Conservation (phyloP, 2,797 vertebrate species). For the Crenuchus spilurus region DNA sequence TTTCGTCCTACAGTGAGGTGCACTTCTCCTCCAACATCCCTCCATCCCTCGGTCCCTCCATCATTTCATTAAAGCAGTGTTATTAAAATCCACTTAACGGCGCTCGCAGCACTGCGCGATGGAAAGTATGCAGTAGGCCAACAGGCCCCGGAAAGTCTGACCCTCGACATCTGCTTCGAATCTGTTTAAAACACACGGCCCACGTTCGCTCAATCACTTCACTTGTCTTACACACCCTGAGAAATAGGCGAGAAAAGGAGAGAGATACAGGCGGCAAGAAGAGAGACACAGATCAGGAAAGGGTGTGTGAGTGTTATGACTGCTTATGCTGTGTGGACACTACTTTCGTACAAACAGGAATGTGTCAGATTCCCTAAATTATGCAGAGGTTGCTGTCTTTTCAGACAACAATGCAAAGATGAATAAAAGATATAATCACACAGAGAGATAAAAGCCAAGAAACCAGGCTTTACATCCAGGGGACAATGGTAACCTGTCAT, state of each 20-base stretch:
- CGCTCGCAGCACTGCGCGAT: slow-evolving; percentile 59
- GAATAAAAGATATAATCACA: neutral
- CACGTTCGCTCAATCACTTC: slow-evolving; percentile 46
- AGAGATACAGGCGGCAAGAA: neutral
- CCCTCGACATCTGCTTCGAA: slow-evolving; percentile 70
- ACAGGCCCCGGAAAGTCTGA: slow-evolving; percentile 55
- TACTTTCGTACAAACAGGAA: slow-evolving; percentile 22
- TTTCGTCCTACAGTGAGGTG: neutral
- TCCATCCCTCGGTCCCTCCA: slow-evolving; percentile 51
- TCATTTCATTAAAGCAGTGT: slow-evolving; percentile 71
- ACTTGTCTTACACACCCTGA: slow-evolving; percentile 43
- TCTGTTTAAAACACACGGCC: slow-evolving; percentile 55
- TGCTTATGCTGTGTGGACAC: neutral
- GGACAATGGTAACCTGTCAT: neutral
- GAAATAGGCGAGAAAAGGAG: neutral
- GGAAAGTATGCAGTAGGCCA: slow-evolving; percentile 68
- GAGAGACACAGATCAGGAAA: neutral
- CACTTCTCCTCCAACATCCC: slow-evolving; percentile 34
- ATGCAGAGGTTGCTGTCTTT: slow-evolving; percentile 9
- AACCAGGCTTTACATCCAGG: slow-evolving; percentile 30
- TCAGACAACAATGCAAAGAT: slow-evolving; percentile 18
- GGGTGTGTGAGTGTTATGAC: neutral
- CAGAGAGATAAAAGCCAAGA: slow-evolving; percentile 35
- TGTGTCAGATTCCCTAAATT: slow-evolving; percentile 6
- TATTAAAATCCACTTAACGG: slow-evolving; percentile 75